A percentile compares a stretch with the other conserved stretches of the same genome.
Conservation (phyloP, 2,888 invertebrate species). For the Hermaeophaga mercurialis region DNA sequence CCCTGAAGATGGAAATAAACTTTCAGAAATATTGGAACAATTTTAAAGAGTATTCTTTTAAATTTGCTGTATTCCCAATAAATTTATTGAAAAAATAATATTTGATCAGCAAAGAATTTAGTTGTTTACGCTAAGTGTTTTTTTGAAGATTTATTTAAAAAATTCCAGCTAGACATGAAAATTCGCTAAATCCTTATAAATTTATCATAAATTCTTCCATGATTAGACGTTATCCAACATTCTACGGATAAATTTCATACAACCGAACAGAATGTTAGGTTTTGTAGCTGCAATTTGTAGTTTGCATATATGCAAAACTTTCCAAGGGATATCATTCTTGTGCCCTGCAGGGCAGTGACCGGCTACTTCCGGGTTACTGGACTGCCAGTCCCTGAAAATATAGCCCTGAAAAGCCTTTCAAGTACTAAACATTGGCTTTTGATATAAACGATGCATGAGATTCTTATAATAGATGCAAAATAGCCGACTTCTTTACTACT, state of each 20-base stretch:
- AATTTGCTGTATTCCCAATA: no score
- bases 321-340: constrained; percentile 29
- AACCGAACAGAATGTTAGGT: constrained; percentile 7
- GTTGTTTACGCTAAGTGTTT: no score
- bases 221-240: constrained; percentile 11
- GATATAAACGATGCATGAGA: constrained; percentile 20
- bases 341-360: constrained; percentile 38
- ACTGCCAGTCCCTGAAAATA: constrained; percentile 32
- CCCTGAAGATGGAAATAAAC: no score
- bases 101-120: no score
- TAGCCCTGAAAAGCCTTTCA: constrained; percentile 30
- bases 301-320: constrained; percentile 37
- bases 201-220: constrained; percentile 9
- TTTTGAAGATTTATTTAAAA: no score
- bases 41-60: no score
- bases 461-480: constrained; percentile 2
- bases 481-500: no score
- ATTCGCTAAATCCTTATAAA: background rate
- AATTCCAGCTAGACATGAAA: no score
- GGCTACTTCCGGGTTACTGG: constrained; percentile 36
- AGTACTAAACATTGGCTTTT: constrained; percentile 26
- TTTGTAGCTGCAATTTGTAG: constrained; percentile 26
- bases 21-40: no score
- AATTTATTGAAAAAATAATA: no score
- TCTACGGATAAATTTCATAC: constrained; percentile 13